Percentiles rank a stretch among this genome's conserved stretches.
These are phyloP conservation scores for Pristionchus mayeri DNA, from an alignment of 2,888 invertebrate species.

Conservation along the genomic window DNA sequence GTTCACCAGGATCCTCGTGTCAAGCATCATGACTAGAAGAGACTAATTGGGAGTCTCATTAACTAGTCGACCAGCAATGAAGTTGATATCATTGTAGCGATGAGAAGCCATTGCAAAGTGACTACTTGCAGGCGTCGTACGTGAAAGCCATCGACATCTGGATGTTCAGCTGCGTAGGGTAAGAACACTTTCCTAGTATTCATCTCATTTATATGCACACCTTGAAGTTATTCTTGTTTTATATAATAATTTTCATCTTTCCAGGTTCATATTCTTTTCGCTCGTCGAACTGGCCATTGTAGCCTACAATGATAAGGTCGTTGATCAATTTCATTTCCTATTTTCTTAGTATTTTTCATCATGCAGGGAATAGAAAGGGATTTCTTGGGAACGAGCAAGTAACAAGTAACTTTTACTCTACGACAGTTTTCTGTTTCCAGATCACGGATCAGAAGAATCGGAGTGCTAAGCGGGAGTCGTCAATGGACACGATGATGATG, in stretches of 20 bases:
- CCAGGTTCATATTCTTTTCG: conserved; percentile 69
- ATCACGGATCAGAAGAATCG: conserved; percentile 38
- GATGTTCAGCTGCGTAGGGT: conserved; percentile 70
- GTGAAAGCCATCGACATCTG: conserved; percentile 75
- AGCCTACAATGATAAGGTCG: conserved; percentile 74
- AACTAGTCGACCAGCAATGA: too few species aligned
- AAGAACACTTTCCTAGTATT: background rate
- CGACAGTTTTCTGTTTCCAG: conserved; percentile 20
- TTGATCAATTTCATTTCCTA: conserved; percentile 49
- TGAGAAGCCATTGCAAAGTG: too few species aligned
- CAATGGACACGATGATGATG: conserved; percentile 24
- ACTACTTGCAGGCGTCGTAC: conserved; percentile 65
- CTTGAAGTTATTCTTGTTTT: background rate
- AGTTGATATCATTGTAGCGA: too few species aligned
- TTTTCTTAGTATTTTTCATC: too few species aligned
- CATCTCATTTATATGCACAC: background rate
- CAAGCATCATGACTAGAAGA: too few species aligned
- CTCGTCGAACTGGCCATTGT: conserved; percentile 74
- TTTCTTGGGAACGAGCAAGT: too few species aligned
- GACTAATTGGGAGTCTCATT: too few species aligned
- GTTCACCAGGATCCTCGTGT: too few species aligned
- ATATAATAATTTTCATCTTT: conserved; percentile 19
- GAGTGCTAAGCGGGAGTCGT: background rate
- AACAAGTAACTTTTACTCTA: too few species aligned
- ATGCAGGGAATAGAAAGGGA: too few species aligned